Conservation (phyloP, 2,113 vertebrate species). For the Syngnathus scovelli region DNA sequence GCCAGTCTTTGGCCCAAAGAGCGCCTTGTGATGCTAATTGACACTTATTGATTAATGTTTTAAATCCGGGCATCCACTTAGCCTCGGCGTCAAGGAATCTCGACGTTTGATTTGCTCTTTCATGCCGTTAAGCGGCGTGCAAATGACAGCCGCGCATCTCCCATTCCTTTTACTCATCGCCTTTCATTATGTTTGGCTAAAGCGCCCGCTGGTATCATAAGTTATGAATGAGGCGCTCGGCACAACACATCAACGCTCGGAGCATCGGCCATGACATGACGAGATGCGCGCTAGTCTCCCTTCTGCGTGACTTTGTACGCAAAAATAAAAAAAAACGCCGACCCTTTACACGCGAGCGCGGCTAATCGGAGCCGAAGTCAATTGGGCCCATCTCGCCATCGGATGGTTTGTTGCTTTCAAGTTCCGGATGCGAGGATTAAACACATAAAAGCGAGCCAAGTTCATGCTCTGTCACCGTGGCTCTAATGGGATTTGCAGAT, state of each 20-base stretch:
- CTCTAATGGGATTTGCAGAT: slow-evolving; percentile 60
- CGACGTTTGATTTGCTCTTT: slow-evolving; percentile 44
- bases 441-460: slow-evolving; percentile 61
- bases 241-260: slow-evolving; percentile 60
- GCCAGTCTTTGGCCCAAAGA: slow-evolving; percentile 7
- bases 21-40: slow-evolving; percentile 23
- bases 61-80: slow-evolving; percentile 40
- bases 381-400: slow-evolving; percentile 47
- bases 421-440: slow-evolving; percentile 60
- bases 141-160: slow-evolving; percentile 49
- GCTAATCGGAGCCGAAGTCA: slow-evolving; percentile 58
- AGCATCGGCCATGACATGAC: slow-evolving; percentile 21
- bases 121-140: slow-evolving; percentile 35
- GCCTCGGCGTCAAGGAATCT: slow-evolving; percentile 36
- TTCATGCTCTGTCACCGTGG: slow-evolving; percentile 54
- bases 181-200: slow-evolving; percentile 64
- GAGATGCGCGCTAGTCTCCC: not conserved
- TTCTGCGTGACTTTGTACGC: not conserved
- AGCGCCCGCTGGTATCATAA: slow-evolving; percentile 58
- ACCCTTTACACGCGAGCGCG: slow-evolving; percentile 3
- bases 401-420: slow-evolving; percentile 56
- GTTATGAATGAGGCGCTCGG: slow-evolving; percentile 70
- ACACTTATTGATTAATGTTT: slow-evolving; percentile 51
- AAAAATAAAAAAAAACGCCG: not conserved
- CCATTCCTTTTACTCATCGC: slow-evolving; percentile 62